These are phyloP conservation scores for Pseudomyrmex concolor DNA, from an alignment of 1,140 invertebrate species.

Conservation along the genomic window DNA sequence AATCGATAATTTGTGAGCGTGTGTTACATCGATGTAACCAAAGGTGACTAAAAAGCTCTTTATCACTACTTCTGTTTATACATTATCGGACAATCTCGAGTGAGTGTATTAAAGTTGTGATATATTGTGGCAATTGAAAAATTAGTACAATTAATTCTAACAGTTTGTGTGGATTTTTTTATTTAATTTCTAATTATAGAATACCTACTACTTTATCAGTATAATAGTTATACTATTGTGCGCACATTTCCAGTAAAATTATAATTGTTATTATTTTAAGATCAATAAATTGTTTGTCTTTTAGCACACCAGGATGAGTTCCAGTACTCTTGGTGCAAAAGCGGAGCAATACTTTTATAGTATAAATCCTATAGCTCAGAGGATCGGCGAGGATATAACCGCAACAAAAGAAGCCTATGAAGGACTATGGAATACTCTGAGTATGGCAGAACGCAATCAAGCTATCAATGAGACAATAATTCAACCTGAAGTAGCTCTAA, in stretches of 20 bases:
- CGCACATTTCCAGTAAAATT: background rate
- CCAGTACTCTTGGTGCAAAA: conserved; percentile 75
- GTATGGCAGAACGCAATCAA: conserved; percentile 89
- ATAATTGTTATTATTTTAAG: background rate
- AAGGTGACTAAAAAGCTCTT: too few relatives aligned
- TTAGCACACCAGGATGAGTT: conserved; percentile 69
- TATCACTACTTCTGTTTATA: background rate
- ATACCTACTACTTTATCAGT: too few relatives aligned
- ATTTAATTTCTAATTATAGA: too few relatives aligned
- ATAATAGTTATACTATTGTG: too few relatives aligned
- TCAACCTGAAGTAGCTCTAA: conserved; percentile 89
- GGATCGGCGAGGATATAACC: conserved; percentile 89
- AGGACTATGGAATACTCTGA: conserved; percentile 89
- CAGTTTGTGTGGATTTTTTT: too few relatives aligned
- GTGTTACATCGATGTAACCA: background rate
- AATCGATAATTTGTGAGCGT: conserved; percentile 4
- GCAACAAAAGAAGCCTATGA: conserved; percentile 89
- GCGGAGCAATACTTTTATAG: conserved; percentile 90
- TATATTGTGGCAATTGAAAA: too few relatives aligned
- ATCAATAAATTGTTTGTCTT: background rate
- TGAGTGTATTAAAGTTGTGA: too few relatives aligned
- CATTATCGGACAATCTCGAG: background rate
- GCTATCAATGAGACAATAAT: conserved; percentile 91
- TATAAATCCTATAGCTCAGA: conserved; percentile 88
- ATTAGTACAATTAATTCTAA: too few relatives aligned